A percentile compares a stretch with the other conserved stretches of the same genome.
These are phyloP conservation scores for Drosophila busckii DNA, from an alignment of 1,140 invertebrate genomes.

Conservation along the genomic window DNA sequence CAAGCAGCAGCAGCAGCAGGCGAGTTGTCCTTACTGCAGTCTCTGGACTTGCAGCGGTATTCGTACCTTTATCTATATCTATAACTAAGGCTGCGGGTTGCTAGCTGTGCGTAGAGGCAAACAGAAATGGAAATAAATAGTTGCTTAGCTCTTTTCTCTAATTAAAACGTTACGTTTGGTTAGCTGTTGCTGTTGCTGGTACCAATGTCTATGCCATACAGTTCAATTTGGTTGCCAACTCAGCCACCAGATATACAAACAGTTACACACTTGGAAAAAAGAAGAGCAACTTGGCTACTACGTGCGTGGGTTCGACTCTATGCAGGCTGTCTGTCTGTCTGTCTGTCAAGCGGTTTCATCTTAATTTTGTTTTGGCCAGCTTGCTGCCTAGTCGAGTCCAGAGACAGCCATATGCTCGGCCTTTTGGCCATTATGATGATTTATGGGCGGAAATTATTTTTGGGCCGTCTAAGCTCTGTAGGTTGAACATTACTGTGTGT, in stretches of 20 bases:
- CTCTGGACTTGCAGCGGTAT: not conserved
- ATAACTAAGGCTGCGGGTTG: not conserved
- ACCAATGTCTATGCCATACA: not conserved
- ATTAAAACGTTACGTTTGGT: slow-evolving; percentile 67
- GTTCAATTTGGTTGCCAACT: slow-evolving; percentile 45
- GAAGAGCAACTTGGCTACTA: not conserved
- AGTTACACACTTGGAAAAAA: not conserved
- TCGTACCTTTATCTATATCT: slow-evolving; percentile 1
- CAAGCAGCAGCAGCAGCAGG: no score
- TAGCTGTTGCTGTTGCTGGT: slow-evolving; percentile 4
- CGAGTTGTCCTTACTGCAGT: slow-evolving; percentile 17
- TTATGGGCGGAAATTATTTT: slow-evolving; percentile 73
- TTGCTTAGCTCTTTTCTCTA: slow-evolving; percentile 71
- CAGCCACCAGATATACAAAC: not conserved
- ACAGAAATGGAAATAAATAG: slow-evolving; percentile 70
- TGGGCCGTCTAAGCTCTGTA: no score
- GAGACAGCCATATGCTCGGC: slow-evolving; percentile 24
- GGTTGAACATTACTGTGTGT: no score
- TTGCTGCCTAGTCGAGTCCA: slow-evolving; percentile 9
- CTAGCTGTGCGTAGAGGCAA: slow-evolving; percentile 20
- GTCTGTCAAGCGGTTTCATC: slow-evolving; percentile 62
- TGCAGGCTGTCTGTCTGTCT: slow-evolving; percentile 23
- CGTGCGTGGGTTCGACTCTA: slow-evolving; percentile 3
- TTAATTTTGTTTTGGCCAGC: slow-evolving; percentile 54
- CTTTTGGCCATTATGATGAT: slow-evolving; percentile 63